Evolutionary conservation across 2,888 invertebrate species (phyloP), one percentile per base, ranked within the genome.

Genomic region (Drosophila leonis): DNA sequence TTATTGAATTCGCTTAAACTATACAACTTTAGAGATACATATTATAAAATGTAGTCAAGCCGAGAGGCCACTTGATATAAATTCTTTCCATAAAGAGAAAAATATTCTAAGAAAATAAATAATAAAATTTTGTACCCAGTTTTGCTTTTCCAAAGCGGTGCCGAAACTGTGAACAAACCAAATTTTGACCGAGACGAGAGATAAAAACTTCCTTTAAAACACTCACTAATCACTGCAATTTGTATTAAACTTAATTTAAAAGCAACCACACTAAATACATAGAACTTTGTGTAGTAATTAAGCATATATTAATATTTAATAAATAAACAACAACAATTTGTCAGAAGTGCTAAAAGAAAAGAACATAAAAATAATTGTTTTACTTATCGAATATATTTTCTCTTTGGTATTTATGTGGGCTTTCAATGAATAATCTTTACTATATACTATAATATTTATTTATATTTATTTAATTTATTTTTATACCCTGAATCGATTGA

Each of bases 271-370:
- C 59, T 73, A 71, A 84, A 64, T 71, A 82, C 74, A 78, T 65
- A 71, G 29, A 42, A 44, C 55, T 54, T 41, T 57, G 62, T 70
- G 49, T 70, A 70, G 55, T 51, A 69, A 48, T 72, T 72, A 71
- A 72, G 57, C 72, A 72, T 59, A 66, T 62, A 49, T 44, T 82
- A 76, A 46, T 54, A 77, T 59, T 57, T 72, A 75, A 65, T 54
- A 57, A 64, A 66, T 54, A 54, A 78, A 24, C 37, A 52, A 24
- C 1, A 59, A 78, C 65, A 62, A 71, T 67, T 81, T 85, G 86
- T 85, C 81, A 69, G 75, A 85, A 80, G 83, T 85, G 86, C 81
- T 82, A 81, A 81, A 82, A 72, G 60, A 80, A 82, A 54, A 52
- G 33, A 37, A 42, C 6, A 48, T 8, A 20, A 29, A 44, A 46